Percentiles rank a stretch among this genome's conserved stretches.
Conservation (phyloP, 2,113 vertebrate genomes). For the Bombycilla garrulus region DNA sequence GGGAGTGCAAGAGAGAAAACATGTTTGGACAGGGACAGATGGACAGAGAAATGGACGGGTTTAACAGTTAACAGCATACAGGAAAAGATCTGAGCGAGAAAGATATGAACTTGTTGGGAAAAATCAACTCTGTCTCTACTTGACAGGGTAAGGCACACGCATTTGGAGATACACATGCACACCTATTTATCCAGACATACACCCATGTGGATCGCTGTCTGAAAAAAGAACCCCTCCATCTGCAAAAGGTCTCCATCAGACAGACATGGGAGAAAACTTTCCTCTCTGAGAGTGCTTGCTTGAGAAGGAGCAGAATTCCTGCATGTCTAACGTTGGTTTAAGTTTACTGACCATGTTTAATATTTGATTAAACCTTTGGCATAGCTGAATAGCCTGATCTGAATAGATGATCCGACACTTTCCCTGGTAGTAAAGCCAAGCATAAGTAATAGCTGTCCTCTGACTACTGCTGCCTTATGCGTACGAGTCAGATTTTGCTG, state of each 20-base stretch:
- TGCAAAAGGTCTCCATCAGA: not conserved
- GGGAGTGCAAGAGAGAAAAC: not conserved
- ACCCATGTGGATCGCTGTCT: not conserved
- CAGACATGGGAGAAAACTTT: not conserved
- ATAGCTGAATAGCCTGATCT: constrained; percentile 23
- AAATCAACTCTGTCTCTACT: not conserved
- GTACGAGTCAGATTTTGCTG: not conserved
- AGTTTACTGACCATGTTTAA: constrained; percentile 70
- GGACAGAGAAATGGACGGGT: not conserved
- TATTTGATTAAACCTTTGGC: constrained; percentile 65
- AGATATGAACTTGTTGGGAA: not conserved
- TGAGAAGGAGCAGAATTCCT: not conserved
- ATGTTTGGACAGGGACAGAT: not conserved
- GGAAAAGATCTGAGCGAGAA: not conserved
- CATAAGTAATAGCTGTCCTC: constrained; percentile 23
- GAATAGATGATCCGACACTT: constrained; percentile 29
- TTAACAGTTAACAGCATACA: rapidly evolving
- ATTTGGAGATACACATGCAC: not conserved
- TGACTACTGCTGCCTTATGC: not conserved
- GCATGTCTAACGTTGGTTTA: not conserved
- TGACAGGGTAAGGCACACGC: not conserved
- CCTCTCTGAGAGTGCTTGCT: not conserved
- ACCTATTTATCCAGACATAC: not conserved
- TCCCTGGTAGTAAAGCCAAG: constrained; percentile 32
- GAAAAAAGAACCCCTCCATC: not conserved